Conservation (phyloP, 1,140 invertebrate species). For the Ylistrum balloti region DNA sequence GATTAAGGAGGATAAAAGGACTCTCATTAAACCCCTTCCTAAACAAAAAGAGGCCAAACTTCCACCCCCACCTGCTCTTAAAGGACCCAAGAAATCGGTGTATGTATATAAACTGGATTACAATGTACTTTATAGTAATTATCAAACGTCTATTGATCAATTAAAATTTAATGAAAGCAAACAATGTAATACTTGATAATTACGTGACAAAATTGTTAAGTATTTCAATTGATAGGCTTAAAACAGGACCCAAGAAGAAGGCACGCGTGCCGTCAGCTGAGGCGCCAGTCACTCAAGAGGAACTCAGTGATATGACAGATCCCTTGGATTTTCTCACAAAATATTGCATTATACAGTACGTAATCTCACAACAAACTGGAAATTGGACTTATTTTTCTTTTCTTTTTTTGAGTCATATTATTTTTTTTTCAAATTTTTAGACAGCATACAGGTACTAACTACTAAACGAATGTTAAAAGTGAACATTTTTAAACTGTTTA, state of each 20-base stretch:
- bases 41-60: constrained; percentile 52
- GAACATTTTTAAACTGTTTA: no score
- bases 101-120: constrained; percentile 21
- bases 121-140: neutral
- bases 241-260: constrained; percentile 51
- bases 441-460: no score
- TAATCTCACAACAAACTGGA: neutral
- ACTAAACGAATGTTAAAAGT: no score
- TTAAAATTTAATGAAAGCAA: neutral
- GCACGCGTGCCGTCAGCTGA: constrained; percentile 65
- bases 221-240: constrained; percentile 50
- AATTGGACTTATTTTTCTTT: no score
- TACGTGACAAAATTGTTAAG: no score
- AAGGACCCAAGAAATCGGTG: constrained; percentile 1
- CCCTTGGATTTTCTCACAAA: constrained; percentile 81
- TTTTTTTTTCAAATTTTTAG: no score
- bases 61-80: constrained; percentile 42
- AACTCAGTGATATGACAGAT: constrained; percentile 73
- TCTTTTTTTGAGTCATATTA: no score
- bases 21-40: constrained; percentile 47
- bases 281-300: constrained; percentile 73
- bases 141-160: no score
- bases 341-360: constrained; percentile 82
- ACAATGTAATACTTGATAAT: no score
- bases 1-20: constrained; percentile 42